Base-by-base conservation (phyloP, 2,888 invertebrate genomes). In the Halictus quadricinctus region DNA sequence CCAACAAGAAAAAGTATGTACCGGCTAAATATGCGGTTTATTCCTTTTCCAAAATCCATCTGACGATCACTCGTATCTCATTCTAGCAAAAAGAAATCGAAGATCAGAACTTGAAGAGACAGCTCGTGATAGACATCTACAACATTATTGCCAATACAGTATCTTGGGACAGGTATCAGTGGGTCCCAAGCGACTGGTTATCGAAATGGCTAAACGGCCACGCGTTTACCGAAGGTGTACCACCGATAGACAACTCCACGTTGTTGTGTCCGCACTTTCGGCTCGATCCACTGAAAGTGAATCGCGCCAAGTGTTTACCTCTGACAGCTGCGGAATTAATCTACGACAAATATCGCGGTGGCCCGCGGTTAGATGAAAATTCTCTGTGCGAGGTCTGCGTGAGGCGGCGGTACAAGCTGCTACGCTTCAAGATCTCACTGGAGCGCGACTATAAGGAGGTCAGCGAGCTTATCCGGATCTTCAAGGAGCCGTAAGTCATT, bases 131-230 rank as follows among this genome's bases (percentile, higher is more conserved):
- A 83, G 92, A 94, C 79, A 90, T 94, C 64, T 94, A 94, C 80
- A 91, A 93, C 36, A 92, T 92, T 60, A 89, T 94, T 48, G 89
- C 89, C 48, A 90, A 85, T 80, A 80, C 89, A 25, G 86, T 83
- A 15, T 86, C 85, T 4, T 91, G 89, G 82, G 85, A 84, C 5
- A 91, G 93, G 48, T 95, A 93, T 87, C 95, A 96, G 88, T 96
- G 95, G 94, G 93, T 96, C 46, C 94, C 95, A 13, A 94, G 94
- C 5, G 95, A 95, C 41, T 96, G 96, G 96, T 89, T 96, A 15
- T 93, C 92, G 1, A 95, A 95, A 79, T 96, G 96, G 96, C 88
- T 96, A 4, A 94, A 93, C 80, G 89, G 88, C 15, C 90, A 92
- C 73, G 89, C 90, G 12, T 85, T 91, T 12, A 75, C 89, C 5